Evolutionary conservation across 2,797 vertebrate genomes (phyloP).

Genomic region (Eleutherodactylus coqui): DNA sequence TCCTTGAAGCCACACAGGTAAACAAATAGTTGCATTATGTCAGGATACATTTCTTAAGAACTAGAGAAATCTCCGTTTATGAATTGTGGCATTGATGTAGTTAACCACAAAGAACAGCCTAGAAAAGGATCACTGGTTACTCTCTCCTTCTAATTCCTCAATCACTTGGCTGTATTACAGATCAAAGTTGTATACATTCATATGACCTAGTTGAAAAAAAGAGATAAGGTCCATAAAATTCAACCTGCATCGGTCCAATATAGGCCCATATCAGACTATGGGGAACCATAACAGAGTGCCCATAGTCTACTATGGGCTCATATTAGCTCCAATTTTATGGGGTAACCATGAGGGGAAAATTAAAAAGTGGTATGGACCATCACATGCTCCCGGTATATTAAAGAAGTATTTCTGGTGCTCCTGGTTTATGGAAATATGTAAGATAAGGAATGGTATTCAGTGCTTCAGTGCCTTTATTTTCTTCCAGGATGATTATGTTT

Average conservation of each 20-base stretch:
- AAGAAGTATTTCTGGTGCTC: too few relatives aligned
- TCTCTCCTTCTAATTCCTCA: neutral
- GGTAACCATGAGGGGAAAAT: neutral
- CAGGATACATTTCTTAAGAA: neutral
- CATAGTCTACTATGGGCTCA: too few relatives aligned
- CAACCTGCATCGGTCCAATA: too few relatives aligned
- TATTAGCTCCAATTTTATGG: neutral
- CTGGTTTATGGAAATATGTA: neutral
- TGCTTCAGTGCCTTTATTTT: neutral
- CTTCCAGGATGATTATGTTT: slow-evolving; percentile 94
- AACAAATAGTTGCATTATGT: neutral
- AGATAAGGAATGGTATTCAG: neutral
- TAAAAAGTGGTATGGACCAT: neutral
- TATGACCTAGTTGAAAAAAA: too few relatives aligned
- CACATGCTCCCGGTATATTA: too few relatives aligned
- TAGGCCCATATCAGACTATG: too few relatives aligned
- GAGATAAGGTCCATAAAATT: too few relatives aligned
- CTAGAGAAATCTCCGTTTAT: neutral
- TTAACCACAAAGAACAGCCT: neutral
- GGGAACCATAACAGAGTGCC: too few relatives aligned
- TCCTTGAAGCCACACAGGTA: slow-evolving; percentile 98
- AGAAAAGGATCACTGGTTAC: neutral
- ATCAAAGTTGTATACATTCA: too few relatives aligned
- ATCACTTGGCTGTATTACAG: neutral
- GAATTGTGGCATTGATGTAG: neutral